Evolutionary conservation across 2,113 vertebrate species (phyloP).

Genomic region (Pterocles orientalis): DNA sequence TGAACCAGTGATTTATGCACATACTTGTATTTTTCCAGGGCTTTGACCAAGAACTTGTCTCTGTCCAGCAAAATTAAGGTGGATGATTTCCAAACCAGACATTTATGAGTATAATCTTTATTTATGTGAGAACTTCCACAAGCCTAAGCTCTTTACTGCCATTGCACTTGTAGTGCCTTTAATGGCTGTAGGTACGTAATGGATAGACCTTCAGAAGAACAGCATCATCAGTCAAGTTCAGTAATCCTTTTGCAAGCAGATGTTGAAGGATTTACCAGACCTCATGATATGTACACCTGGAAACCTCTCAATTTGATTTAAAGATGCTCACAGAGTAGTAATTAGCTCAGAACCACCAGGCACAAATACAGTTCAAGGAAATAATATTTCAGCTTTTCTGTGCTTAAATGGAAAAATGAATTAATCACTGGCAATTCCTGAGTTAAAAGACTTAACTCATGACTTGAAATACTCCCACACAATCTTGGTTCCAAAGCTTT

Average conservation of each 20-base stretch:
- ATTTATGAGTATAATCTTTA: constrained; percentile 38
- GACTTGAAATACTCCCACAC: constrained; percentile 64
- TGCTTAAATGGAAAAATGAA: constrained; percentile 53
- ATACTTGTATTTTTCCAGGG: constrained; percentile 6
- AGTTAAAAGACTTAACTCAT: constrained; percentile 75
- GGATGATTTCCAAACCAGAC: constrained; percentile 51
- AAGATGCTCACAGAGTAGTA: constrained; percentile 53
- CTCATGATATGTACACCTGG: constrained; percentile 57
- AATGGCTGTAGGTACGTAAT: constrained; percentile 42
- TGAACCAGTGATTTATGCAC: background rate
- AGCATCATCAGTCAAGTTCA: constrained; percentile 69
- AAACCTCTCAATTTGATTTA: constrained; percentile 71
- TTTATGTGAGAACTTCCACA: constrained; percentile 44
- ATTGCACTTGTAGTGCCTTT: constrained; percentile 40
- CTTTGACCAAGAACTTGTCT: constrained; percentile 49
- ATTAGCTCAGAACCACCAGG: constrained; percentile 71
- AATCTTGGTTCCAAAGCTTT: constrained; percentile 68
- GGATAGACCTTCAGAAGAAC: constrained; percentile 63
- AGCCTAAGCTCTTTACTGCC: constrained; percentile 25
- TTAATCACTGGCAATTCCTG: constrained; percentile 74
- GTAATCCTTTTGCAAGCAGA: constrained; percentile 52
- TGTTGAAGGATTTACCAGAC: constrained; percentile 70
- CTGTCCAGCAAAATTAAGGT: constrained; percentile 14
- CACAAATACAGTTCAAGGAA: constrained; percentile 68
- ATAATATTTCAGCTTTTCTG: constrained; percentile 69